phyloP scores from a whole-genome alignment of 2,113 vertebrate genomes.

The Serinus canaria region DNA sequence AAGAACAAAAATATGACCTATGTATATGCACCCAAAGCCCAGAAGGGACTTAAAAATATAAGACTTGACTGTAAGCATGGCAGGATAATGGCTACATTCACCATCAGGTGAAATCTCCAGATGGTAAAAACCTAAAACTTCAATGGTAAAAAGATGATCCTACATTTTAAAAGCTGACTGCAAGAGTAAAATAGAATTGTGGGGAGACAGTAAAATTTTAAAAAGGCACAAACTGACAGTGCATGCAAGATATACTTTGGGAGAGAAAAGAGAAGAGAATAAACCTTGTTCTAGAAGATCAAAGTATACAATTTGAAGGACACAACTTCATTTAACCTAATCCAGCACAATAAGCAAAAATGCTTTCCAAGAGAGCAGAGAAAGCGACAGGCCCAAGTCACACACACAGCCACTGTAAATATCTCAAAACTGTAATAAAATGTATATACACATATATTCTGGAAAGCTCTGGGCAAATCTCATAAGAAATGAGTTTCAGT shows the following conservation, averaged over 20 bases:
- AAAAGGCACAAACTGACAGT: background rate
- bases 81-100: background rate
- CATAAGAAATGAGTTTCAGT: background rate
- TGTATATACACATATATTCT: background rate
- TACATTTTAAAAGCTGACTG: background rate
- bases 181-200: background rate
- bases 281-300: background rate
- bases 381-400: fast-evolving
- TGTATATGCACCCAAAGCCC: background rate
- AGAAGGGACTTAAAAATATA: background rate
- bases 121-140: background rate
- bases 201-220: background rate
- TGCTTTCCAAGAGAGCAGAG: background rate
- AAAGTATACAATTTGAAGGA: background rate
- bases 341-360: background rate
- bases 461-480: background rate
- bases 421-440: background rate
- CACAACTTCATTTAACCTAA: background rate
- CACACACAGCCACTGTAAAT: background rate
- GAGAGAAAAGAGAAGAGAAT: background rate
- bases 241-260: background rate
- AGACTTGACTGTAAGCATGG: background rate
- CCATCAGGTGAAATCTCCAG: background rate
- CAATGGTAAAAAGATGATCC: background rate
- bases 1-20: background rate